Percentiles rank a stretch among this genome's conserved stretches.
phyloP scores from a whole-genome alignment of 2,113 vertebrate species.

The Rynchops niger region DNA sequence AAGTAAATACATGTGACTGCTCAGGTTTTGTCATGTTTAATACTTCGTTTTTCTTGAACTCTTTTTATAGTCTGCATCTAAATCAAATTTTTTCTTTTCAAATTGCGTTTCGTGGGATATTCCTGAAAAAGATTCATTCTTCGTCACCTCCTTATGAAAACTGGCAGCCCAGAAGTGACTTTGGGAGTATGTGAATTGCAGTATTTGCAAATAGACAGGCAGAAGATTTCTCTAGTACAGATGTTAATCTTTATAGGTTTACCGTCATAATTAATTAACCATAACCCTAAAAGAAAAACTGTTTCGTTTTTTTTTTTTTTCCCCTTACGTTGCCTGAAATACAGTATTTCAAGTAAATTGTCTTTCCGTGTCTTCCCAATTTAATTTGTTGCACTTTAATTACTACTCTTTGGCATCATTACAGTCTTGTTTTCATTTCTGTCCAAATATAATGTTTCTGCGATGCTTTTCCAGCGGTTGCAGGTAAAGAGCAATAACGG shows the following conservation, averaged over 20 bases:
- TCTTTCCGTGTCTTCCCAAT: neutral
- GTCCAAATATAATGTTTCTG: neutral
- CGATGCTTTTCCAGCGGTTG: neutral
- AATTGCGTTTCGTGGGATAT: neutral
- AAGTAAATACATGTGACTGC: neutral
- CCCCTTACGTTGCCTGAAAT: neutral
- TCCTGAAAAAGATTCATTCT: neutral
- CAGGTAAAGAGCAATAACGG: neutral
- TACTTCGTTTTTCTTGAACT: neutral
- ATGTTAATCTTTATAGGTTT: constrained; percentile 6
- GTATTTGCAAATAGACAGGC: neutral
- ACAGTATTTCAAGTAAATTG: neutral
- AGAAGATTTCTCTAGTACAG: neutral
- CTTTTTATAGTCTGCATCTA: neutral
- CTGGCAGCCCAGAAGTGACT: neutral
- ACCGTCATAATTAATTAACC: constrained; percentile 22
- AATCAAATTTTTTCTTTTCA: neutral
- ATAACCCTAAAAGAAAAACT: neutral
- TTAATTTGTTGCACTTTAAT: constrained; percentile 29
- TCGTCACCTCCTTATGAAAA: neutral
- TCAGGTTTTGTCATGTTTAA: neutral
- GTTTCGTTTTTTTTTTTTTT: neutral
- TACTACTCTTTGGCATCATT: constrained; percentile 7
- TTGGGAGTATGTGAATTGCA: neutral
- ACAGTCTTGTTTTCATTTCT: neutral